Percentiles rank a stretch among this genome's conserved stretches.
Evolutionary conservation across 2,888 invertebrate genomes (phyloP).

Genomic region (Protophormia terraenovae): DNA sequence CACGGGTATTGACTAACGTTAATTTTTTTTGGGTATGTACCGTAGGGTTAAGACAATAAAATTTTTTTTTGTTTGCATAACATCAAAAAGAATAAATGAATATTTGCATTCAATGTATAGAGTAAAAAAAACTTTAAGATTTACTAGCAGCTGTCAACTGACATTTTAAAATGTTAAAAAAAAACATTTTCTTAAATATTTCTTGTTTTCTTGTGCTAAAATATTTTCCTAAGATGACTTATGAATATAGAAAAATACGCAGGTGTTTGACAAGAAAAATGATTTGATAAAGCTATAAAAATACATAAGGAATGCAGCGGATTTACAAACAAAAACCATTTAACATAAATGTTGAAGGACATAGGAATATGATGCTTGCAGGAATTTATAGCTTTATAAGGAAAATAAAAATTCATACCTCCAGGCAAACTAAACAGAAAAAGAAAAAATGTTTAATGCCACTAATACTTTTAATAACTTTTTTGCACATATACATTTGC

Average conservation of each 20-base stretch:
- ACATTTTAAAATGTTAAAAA: slow-evolving; percentile 50
- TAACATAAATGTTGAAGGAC: slow-evolving; percentile 45
- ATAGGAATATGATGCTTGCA: background rate
- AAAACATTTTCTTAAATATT: background rate
- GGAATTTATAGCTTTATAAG: background rate
- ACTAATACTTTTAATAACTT: background rate
- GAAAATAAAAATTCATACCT: background rate
- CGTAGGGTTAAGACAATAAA: background rate
- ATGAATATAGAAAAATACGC: slow-evolving; percentile 31
- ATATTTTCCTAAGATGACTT: slow-evolving; percentile 45
- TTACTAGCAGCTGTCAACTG: slow-evolving; percentile 62
- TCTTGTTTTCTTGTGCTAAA: background rate
- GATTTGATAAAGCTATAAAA: slow-evolving; percentile 33
- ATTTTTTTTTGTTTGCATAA: background rate
- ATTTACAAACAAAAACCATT: slow-evolving; percentile 22
- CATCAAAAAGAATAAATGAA: slow-evolving; percentile 7
- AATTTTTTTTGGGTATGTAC: too few relatives aligned
- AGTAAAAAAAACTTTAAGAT: slow-evolving; percentile 21
- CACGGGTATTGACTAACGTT: too few relatives aligned
- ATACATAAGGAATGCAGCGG: background rate
- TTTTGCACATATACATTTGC: too few relatives aligned
- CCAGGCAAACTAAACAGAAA: background rate
- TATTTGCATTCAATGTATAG: slow-evolving; percentile 44
- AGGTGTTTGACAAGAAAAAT: slow-evolving; percentile 61
- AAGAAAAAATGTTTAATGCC: background rate